Evolutionary conservation across 2,888 invertebrate species (phyloP).

Genomic region (Dichetophora obliterata): DNA sequence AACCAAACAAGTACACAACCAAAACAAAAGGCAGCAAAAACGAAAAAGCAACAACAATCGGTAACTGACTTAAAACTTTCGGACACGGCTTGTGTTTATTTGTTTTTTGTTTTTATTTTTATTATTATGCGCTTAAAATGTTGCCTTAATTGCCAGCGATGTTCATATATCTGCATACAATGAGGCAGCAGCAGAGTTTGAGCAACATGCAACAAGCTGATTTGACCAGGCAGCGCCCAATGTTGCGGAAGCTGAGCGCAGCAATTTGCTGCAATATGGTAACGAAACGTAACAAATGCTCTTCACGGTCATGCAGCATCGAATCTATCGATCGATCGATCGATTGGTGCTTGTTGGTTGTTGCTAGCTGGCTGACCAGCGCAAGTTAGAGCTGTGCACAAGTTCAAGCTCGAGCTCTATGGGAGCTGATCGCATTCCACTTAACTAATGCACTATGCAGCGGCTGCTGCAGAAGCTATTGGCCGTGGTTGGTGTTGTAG

Average conservation of each 20-base stretch:
- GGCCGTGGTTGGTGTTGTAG: neutral
- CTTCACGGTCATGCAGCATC: neutral
- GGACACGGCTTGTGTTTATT: conserved; percentile 19
- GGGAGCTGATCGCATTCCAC: conserved; percentile 32
- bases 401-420: neutral
- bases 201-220: neutral
- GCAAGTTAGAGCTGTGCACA: too few relatives aligned
- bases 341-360: neutral
- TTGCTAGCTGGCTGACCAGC: neutral
- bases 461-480: neutral
- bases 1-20: neutral
- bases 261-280: conserved; percentile 27
- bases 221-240: neutral
- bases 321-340: neutral
- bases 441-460: conserved; percentile 1
- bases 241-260: neutral
- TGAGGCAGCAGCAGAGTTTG: conserved; percentile 1
- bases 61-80: conserved; percentile 29
- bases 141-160: conserved; percentile 35
- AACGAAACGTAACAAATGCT: conserved; percentile 5
- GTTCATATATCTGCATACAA: conserved; percentile 39
- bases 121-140: conserved; percentile 34
- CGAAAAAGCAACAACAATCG: conserved; percentile 1
- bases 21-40: neutral
- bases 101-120: too few relatives aligned